Base-by-base conservation (phyloP, 2,888 invertebrate genomes). In the Ganaspis brasiliensis region DNA sequence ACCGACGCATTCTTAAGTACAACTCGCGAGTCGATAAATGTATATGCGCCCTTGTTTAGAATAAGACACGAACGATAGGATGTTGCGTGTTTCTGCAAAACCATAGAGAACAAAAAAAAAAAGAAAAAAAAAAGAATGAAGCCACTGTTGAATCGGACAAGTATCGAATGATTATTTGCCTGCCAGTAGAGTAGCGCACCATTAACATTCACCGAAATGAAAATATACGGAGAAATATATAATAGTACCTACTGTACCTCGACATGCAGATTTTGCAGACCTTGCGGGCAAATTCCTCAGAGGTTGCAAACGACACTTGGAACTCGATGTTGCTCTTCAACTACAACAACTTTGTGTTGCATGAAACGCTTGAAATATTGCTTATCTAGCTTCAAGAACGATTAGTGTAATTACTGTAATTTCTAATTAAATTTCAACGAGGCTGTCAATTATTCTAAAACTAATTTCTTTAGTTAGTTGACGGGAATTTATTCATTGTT, bases 1-100 rank as follows among this genome's bases (percentile, higher is more conserved):
- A 85, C 79, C 82, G 80, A 81, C 63, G 80, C 78, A 63, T 67
- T 67, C 67, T 40, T 67, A 45, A 67, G 67, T 40, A 67, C 24
- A n/a, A 67, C 67, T 67, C 45, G 35, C 12, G 63, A 40, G 21
- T 40, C 63, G 40, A 40, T 63, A 21, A 19, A 61, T 3, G 59
- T 10, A n/a, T 45, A n/a, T 31, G 31, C 57, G 2, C 16, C 26
- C 31, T 67, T 67, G 45, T 45, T 67, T 14, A 0, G 2, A 24
- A 67, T 21, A n/a, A 45, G 19, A 8, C 24, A 24, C 40, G 5
- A 21, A 40, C 21, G 35, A 31, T 61, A 35, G 63, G 19, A 63
- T 37, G 40, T 67, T 24, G 24, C 63, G 24, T 67, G 45, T 40
- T 40, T 24, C 31, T 59, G n/a, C n/a, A 14, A 14, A 57, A 2